These are phyloP conservation scores for Arenicola marina DNA, from an alignment of 2,888 invertebrate species.

Conservation along the genomic window DNA sequence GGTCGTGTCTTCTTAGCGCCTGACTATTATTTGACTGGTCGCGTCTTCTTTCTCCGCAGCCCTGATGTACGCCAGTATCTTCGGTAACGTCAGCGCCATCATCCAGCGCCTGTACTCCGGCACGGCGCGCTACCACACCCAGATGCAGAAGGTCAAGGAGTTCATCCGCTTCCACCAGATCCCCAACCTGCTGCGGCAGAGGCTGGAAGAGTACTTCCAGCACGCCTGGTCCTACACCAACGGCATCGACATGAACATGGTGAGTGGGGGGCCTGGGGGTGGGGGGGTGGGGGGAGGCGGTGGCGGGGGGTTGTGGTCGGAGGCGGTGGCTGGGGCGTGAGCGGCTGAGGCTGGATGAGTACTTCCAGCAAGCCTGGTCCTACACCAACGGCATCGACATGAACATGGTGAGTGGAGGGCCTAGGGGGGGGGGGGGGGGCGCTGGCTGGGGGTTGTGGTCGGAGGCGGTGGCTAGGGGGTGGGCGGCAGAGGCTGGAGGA, in stretches of 20 bases:
- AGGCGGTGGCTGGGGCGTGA: no score
- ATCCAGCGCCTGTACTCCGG: slow-evolving; percentile 98
- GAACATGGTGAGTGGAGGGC: slow-evolving; percentile 83
- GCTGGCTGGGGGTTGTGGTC: no score
- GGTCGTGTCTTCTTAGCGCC: no score
- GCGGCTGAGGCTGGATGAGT: no score
- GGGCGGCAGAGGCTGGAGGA: slow-evolving; percentile 95
- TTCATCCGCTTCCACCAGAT: slow-evolving; percentile 99
- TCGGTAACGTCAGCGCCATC: slow-evolving; percentile 98
- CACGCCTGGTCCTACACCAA: slow-evolving; percentile 99
- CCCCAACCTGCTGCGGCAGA: slow-evolving; percentile 92
- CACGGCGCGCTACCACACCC: slow-evolving; percentile 96
- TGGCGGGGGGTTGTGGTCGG: no score
- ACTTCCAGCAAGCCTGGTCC: slow-evolving; percentile 99
- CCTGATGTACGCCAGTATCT: slow-evolving; percentile 99
- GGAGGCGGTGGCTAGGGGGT: no score
- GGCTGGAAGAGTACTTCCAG: slow-evolving; percentile 95
- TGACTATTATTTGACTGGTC: no score
- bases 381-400: slow-evolving; percentile 99
- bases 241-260: slow-evolving; percentile 97
- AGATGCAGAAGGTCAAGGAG: slow-evolving; percentile 94
- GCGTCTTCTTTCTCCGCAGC: slow-evolving; percentile 70
- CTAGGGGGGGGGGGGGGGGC: no score
- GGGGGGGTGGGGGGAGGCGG: no score
- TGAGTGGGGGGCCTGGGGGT: no score